phyloP scores from a whole-genome alignment of 2,797 vertebrate genomes.

The Chrysocyon brachyurus region DNA sequence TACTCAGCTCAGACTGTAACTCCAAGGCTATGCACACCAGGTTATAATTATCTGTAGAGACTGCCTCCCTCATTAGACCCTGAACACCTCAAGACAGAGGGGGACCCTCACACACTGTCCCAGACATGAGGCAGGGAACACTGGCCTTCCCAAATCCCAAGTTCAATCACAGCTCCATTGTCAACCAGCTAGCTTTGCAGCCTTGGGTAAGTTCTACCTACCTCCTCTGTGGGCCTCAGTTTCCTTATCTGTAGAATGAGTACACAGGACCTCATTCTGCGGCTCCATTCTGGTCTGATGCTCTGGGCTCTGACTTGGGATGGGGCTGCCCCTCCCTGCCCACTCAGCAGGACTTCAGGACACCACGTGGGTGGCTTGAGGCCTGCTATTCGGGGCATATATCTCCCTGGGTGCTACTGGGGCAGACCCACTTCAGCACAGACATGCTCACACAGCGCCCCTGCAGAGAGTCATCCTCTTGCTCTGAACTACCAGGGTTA shows the following conservation, averaged over 20 bases:
- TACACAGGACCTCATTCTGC: neutral
- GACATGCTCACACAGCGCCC: neutral
- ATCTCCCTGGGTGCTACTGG: neutral
- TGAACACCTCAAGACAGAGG: neutral
- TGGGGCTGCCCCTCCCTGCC: neutral
- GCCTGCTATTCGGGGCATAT: rapidly evolving
- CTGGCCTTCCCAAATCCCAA: neutral
- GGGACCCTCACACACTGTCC: neutral
- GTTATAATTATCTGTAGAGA: neutral
- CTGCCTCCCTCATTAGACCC: neutral
- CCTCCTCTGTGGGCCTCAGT: neutral
- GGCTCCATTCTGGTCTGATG: neutral
- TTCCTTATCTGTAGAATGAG: neutral
- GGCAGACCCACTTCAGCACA: neutral
- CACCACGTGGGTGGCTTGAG: rapidly evolving
- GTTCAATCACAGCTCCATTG: neutral
- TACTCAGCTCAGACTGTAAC: neutral
- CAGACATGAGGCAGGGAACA: neutral
- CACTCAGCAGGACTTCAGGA: neutral
- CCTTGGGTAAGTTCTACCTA: neutral
- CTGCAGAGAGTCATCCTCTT: neutral
- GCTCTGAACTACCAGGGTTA: conserved; percentile 80
- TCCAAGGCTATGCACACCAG: neutral
- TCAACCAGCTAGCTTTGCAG: neutral
- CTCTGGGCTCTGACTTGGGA: neutral